Percentiles rank a stretch among this genome's conserved stretches.
phyloP scores from a whole-genome alignment of 2,888 invertebrate genomes.

The Trichogramma evanescens region DNA sequence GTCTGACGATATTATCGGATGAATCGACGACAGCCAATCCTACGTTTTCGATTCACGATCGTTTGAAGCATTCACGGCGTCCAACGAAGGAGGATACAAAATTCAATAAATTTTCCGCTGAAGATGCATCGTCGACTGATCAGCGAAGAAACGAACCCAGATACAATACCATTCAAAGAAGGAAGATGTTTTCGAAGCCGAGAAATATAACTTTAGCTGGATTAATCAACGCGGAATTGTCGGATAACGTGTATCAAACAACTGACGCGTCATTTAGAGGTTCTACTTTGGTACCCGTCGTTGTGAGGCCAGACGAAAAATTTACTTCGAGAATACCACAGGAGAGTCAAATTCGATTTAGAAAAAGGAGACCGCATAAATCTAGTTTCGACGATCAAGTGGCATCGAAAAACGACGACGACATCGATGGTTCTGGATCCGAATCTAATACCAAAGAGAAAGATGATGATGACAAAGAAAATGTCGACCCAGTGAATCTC shows the following conservation, averaged over 20 bases:
- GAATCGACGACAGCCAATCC: slow-evolving; percentile 18
- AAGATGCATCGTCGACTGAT: slow-evolving; percentile 22
- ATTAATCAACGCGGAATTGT: too few species aligned
- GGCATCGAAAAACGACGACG: slow-evolving; percentile 8
- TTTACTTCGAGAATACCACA: slow-evolving; percentile 13
- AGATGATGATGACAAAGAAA: neutral
- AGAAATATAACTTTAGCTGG: neutral
- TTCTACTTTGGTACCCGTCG: slow-evolving; percentile 19
- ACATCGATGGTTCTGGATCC: slow-evolving; percentile 11
- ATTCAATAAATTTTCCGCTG: slow-evolving; percentile 25
- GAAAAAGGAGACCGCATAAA: slow-evolving; percentile 12
- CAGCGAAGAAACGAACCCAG: slow-evolving; percentile 35
- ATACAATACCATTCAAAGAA: slow-evolving; percentile 27
- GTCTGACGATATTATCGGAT: slow-evolving; percentile 9
- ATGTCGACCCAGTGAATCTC: neutral
- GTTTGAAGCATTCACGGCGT: slow-evolving; percentile 28
- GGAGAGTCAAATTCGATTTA: slow-evolving; percentile 16
- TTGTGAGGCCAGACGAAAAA: slow-evolving; percentile 14
- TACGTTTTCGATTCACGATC: slow-evolving; percentile 30
- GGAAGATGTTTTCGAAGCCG: neutral
- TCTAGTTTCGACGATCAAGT: neutral
- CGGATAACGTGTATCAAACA: too few species aligned
- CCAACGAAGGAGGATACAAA: slow-evolving; percentile 24
- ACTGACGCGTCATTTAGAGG: neutral
- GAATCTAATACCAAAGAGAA: slow-evolving; percentile 24